phyloP scores from a whole-genome alignment of 2,888 invertebrate genomes.

The Amiota communis region DNA sequence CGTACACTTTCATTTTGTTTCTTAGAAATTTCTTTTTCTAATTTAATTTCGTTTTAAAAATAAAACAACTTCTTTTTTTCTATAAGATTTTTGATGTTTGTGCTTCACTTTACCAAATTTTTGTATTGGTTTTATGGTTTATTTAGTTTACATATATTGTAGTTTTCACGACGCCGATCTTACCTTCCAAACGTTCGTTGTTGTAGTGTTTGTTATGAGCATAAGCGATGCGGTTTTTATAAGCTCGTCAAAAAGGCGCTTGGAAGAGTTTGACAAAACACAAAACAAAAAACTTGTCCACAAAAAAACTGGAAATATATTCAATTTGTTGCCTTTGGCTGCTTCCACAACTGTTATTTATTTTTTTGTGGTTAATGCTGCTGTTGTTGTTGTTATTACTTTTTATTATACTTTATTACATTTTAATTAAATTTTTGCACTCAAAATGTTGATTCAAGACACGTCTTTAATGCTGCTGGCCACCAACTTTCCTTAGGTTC shows the following conservation, averaged over 20 bases:
- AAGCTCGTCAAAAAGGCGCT: conserved; percentile 53
- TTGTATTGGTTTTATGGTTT: conserved; percentile 19
- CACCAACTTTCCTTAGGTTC: neutral
- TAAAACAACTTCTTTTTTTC: conserved; percentile 31
- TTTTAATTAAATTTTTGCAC: conserved; percentile 7
- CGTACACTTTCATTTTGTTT: conserved; percentile 54
- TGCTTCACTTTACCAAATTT: neutral
- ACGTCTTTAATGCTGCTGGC: neutral
- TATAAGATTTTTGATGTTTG: conserved; percentile 4
- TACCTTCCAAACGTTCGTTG: conserved; percentile 61
- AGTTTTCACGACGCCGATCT: conserved; percentile 39
- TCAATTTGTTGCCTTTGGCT: neutral
- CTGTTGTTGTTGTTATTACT: neutral
- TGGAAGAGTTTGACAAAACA: conserved; percentile 44
- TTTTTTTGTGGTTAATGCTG: no score
- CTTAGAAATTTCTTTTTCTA: neutral
- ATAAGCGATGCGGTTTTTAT: conserved; percentile 60
- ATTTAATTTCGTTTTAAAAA: neutral
- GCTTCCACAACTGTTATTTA: neutral
- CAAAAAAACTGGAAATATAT: conserved; percentile 11
- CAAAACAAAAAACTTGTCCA: conserved; percentile 43
- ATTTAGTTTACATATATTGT: conserved; percentile 11
- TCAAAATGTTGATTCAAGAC: conserved; percentile 11
- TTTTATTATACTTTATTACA: conserved; percentile 4
- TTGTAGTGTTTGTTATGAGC: conserved; percentile 64